Evolutionary conservation across 2,888 invertebrate species (phyloP), one percentile per base, ranked within the genome.

Genomic region (Bhutanitis thaidina): DNA sequence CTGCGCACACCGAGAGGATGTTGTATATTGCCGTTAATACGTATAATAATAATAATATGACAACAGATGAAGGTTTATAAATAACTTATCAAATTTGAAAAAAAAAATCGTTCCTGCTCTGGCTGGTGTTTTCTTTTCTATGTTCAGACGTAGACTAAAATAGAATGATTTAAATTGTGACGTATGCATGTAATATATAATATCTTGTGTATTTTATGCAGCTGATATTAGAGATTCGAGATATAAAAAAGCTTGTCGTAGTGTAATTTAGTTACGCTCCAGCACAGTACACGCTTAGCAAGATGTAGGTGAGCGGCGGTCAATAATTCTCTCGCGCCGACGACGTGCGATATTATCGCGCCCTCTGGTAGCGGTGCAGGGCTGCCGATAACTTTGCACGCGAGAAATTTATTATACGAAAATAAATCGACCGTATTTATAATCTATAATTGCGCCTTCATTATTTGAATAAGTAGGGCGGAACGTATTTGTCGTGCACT

Each of bases 311-410:
- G 52, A 55, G 59, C 55, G 57, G 49, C 57, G 63, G 60, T 62
- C 68, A 68, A 69, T 71, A 73, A 65, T 59, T 65, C 67, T 67
- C 60, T 52, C 44, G 55, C 58, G 59, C 58, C 65, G 71, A 64
- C 64, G 71, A 69, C 70, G 68, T 47, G 61, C 64, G 77, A 77
- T 77, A 69, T 25, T 59, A 77, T 77, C 77, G 62, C 59, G 58
- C 62, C 64, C 57, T 53, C 52, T 59, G 58, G 70, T 65, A 68
- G 68, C 67, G 12, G 32, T 12, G 38, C 43, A 50, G 52, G 54
- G 56, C 49, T 58, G 36, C 34, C 43, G 39, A 43, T 48, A 38
- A 29, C 13, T 41, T 12, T 12, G 30, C 29, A 32, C 20, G 14
- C 43, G 43, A 43, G 47, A 45, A 41, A 52, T 52, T 52, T 52